Evolutionary conservation across 2,888 invertebrate genomes (phyloP).

Genomic region (Dione vanillae): DNA sequence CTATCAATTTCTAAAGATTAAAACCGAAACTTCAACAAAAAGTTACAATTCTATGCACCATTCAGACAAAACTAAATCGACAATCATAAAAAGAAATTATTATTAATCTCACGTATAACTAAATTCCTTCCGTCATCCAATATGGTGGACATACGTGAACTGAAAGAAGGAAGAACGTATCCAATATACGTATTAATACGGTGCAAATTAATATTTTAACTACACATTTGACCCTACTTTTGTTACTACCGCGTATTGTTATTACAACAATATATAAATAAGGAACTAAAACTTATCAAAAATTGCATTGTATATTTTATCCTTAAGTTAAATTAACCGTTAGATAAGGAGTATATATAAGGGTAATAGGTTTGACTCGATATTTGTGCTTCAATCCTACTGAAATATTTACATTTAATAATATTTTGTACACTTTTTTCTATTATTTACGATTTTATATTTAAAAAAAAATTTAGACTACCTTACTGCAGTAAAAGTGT

Average conservation of each 20-base stretch:
- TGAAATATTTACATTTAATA: too few relatives aligned
- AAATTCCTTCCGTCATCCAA: conserved; percentile 29
- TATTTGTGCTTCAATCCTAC: too few relatives aligned
- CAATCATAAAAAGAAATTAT: not conserved
- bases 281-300: not conserved
- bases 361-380: too few relatives aligned
- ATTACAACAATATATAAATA: not conserved
- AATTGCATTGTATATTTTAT: not conserved
- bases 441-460: too few relatives aligned
- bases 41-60: too few relatives aligned
- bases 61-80: too few relatives aligned
- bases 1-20: too few relatives aligned
- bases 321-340: not conserved
- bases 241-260: conserved; percentile 19
- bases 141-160: conserved; percentile 33
- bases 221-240: conserved; percentile 11
- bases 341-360: not conserved
- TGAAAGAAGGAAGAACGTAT: conserved; percentile 13
- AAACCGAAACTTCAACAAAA: too few relatives aligned
- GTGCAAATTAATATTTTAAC: not conserved
- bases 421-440: too few relatives aligned
- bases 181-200: not conserved
- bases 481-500: too few relatives aligned
- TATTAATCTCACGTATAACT: conserved; percentile 3
- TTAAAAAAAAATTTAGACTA: too few relatives aligned